Percentiles rank a stretch among this genome's conserved stretches.
Conservation (phyloP, 2,113 vertebrate species). For the Grammomys surdaster region DNA sequence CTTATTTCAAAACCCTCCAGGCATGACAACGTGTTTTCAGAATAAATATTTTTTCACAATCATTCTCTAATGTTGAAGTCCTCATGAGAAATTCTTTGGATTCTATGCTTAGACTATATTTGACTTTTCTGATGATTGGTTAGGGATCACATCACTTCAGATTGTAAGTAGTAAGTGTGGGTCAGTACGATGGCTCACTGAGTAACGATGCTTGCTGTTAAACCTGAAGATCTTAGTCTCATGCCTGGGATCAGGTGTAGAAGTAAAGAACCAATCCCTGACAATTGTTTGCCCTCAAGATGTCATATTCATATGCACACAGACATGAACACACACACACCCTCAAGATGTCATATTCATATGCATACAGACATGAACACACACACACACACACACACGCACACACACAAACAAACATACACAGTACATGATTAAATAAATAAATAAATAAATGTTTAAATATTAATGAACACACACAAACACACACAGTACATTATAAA, state of each 20-base stretch:
- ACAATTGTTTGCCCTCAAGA: too few relatives aligned
- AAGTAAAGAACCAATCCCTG: neutral
- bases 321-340: neutral
- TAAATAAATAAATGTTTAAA: too few relatives aligned
- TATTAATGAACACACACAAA: neutral
- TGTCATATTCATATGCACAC: too few relatives aligned
- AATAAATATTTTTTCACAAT: neutral
- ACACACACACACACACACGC: neutral
- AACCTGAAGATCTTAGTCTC: neutral
- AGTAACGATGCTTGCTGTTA: neutral
- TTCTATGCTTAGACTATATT: neutral
- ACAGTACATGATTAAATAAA: neutral
- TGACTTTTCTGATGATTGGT: slow-evolving; percentile 14
- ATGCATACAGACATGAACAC: too few relatives aligned
- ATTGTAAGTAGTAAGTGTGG: neutral
- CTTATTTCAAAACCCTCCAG: neutral
- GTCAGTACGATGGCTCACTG: neutral
- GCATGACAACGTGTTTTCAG: neutral
- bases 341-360: too few relatives aligned
- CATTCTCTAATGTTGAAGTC: neutral
- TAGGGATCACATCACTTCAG: neutral
- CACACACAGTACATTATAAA: neutral
- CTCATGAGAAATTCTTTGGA: neutral
- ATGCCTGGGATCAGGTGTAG: too few relatives aligned
- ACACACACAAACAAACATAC: neutral